Evolutionary conservation across 2,888 invertebrate species (phyloP).

Genomic region (Acholoe squamosa): DNA sequence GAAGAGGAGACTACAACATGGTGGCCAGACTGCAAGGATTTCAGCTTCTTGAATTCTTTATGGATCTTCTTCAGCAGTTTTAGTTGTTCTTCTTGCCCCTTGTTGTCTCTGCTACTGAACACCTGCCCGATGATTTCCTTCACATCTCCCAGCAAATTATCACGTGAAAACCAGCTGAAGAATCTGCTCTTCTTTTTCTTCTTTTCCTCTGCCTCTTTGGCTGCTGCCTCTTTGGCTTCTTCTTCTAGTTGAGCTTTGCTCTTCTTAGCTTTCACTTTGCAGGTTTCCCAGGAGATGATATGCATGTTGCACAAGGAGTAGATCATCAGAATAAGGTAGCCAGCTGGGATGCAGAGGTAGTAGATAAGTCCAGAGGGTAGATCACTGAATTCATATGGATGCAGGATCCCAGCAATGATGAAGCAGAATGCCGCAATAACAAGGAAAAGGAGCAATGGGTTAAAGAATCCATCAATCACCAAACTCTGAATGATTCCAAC

Average conservation of each 20-base stretch:
- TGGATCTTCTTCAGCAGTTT: conserved; percentile 60
- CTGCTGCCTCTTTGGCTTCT: conserved; percentile 71
- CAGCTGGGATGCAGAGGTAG: conserved; percentile 79
- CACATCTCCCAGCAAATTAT: conserved; percentile 22
- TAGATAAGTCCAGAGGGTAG: conserved; percentile 75
- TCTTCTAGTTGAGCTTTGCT: conserved; percentile 73
- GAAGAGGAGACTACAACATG: background rate
- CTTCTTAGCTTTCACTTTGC: conserved; percentile 78
- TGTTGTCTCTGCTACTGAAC: conserved; percentile 44
- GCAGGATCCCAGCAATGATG: conserved; percentile 70
- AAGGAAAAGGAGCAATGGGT: conserved; percentile 78
- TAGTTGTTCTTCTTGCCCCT: conserved; percentile 24
- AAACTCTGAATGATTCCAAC: conserved; percentile 77
- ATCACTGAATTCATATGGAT: conserved; percentile 79
- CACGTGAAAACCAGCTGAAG: conserved; percentile 23
- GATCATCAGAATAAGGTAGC: conserved; percentile 79
- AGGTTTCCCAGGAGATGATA: conserved; percentile 80
- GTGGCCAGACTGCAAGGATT: background rate
- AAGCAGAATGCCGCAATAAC: conserved; percentile 74
- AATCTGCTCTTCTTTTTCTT: conserved; percentile 68
- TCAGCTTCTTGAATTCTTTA: conserved; percentile 67
- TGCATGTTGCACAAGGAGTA: conserved; percentile 80
- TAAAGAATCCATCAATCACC: conserved; percentile 71
- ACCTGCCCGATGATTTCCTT: conserved; percentile 54
- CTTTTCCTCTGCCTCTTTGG: conserved; percentile 69